phyloP scores from a whole-genome alignment of 1,140 invertebrate species.

The Cylas formicarius region DNA sequence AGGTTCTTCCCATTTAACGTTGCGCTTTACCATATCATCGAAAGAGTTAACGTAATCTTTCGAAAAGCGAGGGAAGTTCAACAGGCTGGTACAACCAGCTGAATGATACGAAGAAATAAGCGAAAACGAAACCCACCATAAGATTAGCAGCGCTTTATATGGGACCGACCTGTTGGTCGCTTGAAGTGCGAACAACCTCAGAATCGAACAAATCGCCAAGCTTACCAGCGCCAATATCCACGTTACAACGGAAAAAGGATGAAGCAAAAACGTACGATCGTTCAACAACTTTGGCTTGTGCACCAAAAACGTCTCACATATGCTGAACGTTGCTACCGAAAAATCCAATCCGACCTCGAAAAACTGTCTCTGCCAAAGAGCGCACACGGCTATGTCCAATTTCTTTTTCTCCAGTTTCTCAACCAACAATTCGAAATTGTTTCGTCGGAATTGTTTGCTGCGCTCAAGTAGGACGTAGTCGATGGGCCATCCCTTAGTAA shows the following conservation, averaged over 20 bases:
- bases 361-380: constrained; percentile 14
- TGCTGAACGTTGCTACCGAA: constrained; percentile 12
- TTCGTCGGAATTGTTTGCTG: background rate
- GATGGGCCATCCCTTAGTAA: constrained; percentile 12
- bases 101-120: constrained; percentile 14
- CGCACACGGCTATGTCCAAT: constrained; percentile 14
- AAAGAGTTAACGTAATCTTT: constrained; percentile 9
- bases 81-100: constrained; percentile 2
- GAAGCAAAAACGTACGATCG: constrained; percentile 8
- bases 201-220: too few species aligned
- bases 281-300: constrained; percentile 9
- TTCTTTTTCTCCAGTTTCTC: constrained; percentile 4
- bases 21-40: constrained; percentile 8
- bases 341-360: constrained; percentile 8
- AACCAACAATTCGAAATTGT: constrained; percentile 9
- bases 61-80: constrained; percentile 13
- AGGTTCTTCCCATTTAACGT: constrained; percentile 13
- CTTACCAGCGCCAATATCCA: background rate
- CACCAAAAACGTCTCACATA: constrained; percentile 13
- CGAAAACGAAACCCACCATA: constrained; percentile 2
- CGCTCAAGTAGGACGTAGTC: constrained; percentile 4
- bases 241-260: constrained; percentile 3
- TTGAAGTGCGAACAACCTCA: too few species aligned
- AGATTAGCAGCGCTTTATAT: background rate
- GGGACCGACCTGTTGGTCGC: too few species aligned